A percentile compares a stretch with the other conserved stretches of the same genome.
Conservation (phyloP, 2,113 vertebrate genomes). For the Synchiropus splendidus region DNA sequence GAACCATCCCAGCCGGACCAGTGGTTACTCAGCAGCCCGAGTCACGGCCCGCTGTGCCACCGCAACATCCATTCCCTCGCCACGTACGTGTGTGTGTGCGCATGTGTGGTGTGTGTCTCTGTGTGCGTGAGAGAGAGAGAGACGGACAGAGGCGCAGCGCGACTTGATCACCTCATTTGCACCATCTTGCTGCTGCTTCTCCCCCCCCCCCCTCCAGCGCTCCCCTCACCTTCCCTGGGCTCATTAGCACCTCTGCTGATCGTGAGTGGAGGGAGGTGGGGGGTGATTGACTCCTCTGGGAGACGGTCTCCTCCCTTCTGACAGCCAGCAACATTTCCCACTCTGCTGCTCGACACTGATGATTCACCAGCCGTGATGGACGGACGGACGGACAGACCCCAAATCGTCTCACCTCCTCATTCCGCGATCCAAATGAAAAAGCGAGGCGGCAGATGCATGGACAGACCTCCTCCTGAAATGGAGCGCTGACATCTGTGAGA, state of each 20-base stretch:
- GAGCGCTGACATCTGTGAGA: conserved; percentile 21
- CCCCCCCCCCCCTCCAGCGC: conserved; percentile 12
- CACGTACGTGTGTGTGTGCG: conserved; percentile 11
- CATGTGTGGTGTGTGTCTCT: conserved; percentile 32
- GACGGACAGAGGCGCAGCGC: conserved; percentile 28
- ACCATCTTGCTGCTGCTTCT: conserved; percentile 31
- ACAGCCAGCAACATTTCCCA: conserved; percentile 87
- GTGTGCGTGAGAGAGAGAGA: too few species aligned
- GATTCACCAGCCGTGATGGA: conserved; percentile 53
- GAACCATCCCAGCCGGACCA: neutral
- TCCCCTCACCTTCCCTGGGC: conserved; percentile 66
- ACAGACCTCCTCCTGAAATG: conserved; percentile 33
- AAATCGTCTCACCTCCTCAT: conserved; percentile 32
- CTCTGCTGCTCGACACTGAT: conserved; percentile 73
- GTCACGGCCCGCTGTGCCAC: conserved; percentile 8
- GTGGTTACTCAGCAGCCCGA: conserved; percentile 16
- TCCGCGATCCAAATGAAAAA: conserved; percentile 32
- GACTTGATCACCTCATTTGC: conserved; percentile 68
- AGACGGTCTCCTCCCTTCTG: conserved; percentile 92
- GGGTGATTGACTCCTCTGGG: conserved; percentile 89
- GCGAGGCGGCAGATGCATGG: conserved; percentile 19
- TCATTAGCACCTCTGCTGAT: conserved; percentile 90
- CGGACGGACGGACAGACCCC: conserved; percentile 14
- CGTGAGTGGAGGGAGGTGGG: conserved; percentile 49
- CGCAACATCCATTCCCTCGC: conserved; percentile 37